Conservation (phyloP, 2,113 vertebrate genomes). For the Salvelinus sp. region DNA sequence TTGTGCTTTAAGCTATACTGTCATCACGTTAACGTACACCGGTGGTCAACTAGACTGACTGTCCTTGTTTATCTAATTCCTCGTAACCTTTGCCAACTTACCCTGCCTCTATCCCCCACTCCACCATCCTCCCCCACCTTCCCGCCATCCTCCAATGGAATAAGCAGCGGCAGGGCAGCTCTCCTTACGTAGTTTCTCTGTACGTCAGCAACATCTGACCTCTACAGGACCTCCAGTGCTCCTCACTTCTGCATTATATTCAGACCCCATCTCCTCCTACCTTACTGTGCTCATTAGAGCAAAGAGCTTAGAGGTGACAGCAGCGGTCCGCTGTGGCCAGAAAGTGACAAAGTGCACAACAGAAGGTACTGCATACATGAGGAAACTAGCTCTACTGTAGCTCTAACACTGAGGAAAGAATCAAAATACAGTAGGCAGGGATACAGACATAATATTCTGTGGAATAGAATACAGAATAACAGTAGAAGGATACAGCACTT, state of each 20-base stretch:
- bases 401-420: slow-evolving; percentile 41
- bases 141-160: slow-evolving; percentile 56
- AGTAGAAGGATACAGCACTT: too few relatives aligned
- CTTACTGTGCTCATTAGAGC: slow-evolving; percentile 64
- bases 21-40: slow-evolving; percentile 30
- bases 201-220: slow-evolving; percentile 67
- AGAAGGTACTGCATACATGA: slow-evolving; percentile 41
- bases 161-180: slow-evolving; percentile 29
- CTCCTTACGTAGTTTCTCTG: slow-evolving; percentile 36
- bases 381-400: slow-evolving; percentile 18
- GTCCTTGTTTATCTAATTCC: slow-evolving; percentile 62
- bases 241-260: slow-evolving; percentile 57
- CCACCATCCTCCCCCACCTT: slow-evolving; percentile 9
- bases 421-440: too few relatives aligned
- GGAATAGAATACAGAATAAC: background rate
- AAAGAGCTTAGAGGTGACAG: slow-evolving; percentile 65
- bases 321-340: slow-evolving; percentile 54
- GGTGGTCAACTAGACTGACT: slow-evolving; percentile 34
- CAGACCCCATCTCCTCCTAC: slow-evolving; percentile 57
- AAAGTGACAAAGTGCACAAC: slow-evolving; percentile 62
- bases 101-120: slow-evolving; percentile 32
- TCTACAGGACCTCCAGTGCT: slow-evolving; percentile 63
- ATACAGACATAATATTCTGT: too few relatives aligned
- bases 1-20: background rate
- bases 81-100: slow-evolving; percentile 65